Base-by-base conservation (phyloP, 2,113 vertebrate genomes). In the Lepidiolamprologus cunningtoni region DNA sequence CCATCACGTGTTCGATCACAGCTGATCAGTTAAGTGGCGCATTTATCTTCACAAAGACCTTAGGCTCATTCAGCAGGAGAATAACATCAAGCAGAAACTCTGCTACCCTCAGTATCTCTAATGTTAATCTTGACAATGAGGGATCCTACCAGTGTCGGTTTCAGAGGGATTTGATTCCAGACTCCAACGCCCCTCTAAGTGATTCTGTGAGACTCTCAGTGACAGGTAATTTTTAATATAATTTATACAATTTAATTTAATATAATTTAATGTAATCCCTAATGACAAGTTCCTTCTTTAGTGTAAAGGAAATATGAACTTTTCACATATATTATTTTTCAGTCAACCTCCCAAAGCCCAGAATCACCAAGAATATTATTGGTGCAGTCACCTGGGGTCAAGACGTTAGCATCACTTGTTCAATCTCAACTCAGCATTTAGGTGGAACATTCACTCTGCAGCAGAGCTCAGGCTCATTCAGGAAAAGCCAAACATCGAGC, bases 401-500 rank as follows among this genome's bases (percentile, higher is more conserved):
- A 12, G 3, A 3, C 0, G 17, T 66, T 1, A 66, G 2, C 4
- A 13, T 68, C 63, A 68, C 58, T 3, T 63, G 58, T 63, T 63
- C 31, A 19, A 11, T 63, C 1, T 35, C 58, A 0, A 35, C 28
- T 66, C 31, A 66, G 16, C 31, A 35, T 19, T n/a, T 35, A 10
- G 31, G 28, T 19, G 58, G 58, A 63, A 35, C 58, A 35, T 63
- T 35, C 16, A 61, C 57, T 33, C 57, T 61, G 28, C 57, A 61
- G 28, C 14, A 31, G 57, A 33, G 0, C 1, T 61, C 28, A 17
- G 26, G 26, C 0, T 31, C 57, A 17, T 63, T 19, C 28, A 63
- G 28, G 0, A 63, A 63, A 2, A 63, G 1, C 16, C 28, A 58
- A 58, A 58, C 7, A 58, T 31, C 55, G 0, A 58, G 26, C 0